Percentiles rank a stretch among this genome's conserved stretches.
phyloP scores from a whole-genome alignment of 2,797 vertebrate species.

The Trematomus bernacchii region DNA sequence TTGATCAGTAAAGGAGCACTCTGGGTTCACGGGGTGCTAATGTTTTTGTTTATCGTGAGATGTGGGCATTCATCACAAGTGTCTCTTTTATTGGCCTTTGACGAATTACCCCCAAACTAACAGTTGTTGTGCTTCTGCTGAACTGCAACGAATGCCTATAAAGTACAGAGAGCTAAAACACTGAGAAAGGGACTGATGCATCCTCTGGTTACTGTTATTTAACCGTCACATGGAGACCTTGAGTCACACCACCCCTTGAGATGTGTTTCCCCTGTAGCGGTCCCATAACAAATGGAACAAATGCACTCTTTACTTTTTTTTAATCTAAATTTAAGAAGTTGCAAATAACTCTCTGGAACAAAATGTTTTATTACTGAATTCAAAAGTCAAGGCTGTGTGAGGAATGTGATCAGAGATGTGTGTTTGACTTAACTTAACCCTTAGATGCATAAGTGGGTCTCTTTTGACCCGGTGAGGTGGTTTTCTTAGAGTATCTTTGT shows the following conservation, averaged over 20 bases:
- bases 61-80: constrained; percentile 51
- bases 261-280: constrained; percentile 11
- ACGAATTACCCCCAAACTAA: constrained; percentile 44
- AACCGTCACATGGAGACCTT: constrained; percentile 39
- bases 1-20: constrained; percentile 47
- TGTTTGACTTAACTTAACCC: constrained; percentile 27
- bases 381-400: constrained; percentile 3
- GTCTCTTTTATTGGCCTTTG: constrained; percentile 47
- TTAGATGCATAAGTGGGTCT: too few relatives aligned
- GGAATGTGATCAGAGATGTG: constrained; percentile 20
- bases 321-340: constrained; percentile 13
- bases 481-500: too few relatives aligned
- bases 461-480: too few relatives aligned
- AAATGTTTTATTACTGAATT: not conserved
- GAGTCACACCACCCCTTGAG: constrained; percentile 33
- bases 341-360: too few relatives aligned
- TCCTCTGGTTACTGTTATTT: constrained; percentile 15
- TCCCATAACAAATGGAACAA: constrained; percentile 23
- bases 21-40: constrained; percentile 42
- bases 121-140: constrained; percentile 19
- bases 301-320: constrained; percentile 14
- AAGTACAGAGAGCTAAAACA: constrained; percentile 16
- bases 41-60: constrained; percentile 42
- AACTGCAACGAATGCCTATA: constrained; percentile 20
- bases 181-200: not conserved